phyloP scores from a whole-genome alignment of 2,888 invertebrate species.

The Drosophila prostipennis region DNA sequence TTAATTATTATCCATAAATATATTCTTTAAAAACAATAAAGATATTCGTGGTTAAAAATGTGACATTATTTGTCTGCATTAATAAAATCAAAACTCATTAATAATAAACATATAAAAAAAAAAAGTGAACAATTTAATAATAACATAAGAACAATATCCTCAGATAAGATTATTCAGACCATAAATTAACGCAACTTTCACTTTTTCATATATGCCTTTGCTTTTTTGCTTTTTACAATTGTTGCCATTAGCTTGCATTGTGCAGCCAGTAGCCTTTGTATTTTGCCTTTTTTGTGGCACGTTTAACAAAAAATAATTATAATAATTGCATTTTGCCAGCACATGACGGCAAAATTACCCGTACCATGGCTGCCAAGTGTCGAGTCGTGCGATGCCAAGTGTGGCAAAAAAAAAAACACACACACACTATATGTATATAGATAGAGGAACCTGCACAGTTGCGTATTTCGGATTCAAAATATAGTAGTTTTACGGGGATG shows the following conservation, averaged over 20 bases:
- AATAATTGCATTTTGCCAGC: conserved; percentile 50
- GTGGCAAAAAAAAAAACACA: conserved; percentile 25
- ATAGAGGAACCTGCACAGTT: conserved; percentile 10
- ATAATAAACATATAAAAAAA: not conserved
- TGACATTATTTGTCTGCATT: not conserved
- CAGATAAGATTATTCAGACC: not conserved
- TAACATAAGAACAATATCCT: conserved; percentile 1
- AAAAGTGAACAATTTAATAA: conserved; percentile 4
- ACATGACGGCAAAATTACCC: conserved; percentile 41
- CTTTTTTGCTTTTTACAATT: conserved; percentile 8
- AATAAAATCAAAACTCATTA: not conserved
- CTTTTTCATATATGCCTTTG: conserved; percentile 14
- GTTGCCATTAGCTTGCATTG: conserved; percentile 6
- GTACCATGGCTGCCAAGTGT: conserved; percentile 28
- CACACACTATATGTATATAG: not conserved
- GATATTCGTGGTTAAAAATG: too few relatives aligned
- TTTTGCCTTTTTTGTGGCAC: conserved; percentile 32
- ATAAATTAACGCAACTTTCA: conserved; percentile 29
- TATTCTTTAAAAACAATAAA: not conserved
- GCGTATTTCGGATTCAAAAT: conserved; percentile 30
- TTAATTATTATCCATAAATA: not conserved
- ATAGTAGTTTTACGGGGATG: conserved; percentile 15
- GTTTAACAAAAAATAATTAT: conserved; percentile 36
- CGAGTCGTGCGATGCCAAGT: conserved; percentile 30
- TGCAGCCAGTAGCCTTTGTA: conserved; percentile 18